Evolutionary conservation across 2,113 vertebrate genomes (phyloP).

Genomic region (Passer domesticus): DNA sequence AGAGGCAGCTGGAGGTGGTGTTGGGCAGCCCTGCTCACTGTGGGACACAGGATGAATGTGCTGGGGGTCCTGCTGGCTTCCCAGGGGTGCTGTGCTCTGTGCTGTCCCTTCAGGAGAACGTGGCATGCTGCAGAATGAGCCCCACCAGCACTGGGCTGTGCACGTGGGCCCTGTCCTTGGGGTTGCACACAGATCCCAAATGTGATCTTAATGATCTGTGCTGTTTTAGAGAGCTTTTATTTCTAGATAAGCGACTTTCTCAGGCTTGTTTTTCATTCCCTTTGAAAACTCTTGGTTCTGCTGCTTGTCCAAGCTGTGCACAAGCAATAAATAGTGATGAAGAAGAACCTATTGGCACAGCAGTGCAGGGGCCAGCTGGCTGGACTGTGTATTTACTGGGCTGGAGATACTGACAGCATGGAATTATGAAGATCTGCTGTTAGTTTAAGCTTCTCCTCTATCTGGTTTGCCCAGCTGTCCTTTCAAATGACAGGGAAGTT

Average conservation of each 20-base stretch:
- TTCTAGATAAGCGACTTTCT: not conserved
- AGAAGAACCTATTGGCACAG: not conserved
- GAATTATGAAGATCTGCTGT: not conserved
- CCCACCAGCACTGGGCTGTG: not conserved
- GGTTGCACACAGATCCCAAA: not conserved
- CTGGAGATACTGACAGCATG: not conserved
- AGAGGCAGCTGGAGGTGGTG: not conserved
- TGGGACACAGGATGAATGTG: rapidly evolving
- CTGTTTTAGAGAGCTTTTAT: not conserved
- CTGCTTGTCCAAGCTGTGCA: not conserved
- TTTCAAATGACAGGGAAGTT: not conserved
- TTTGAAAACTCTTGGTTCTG: not conserved
- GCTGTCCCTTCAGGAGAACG: not conserved
- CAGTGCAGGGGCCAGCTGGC: not conserved
- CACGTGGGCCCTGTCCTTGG: not conserved
- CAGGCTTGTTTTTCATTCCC: not conserved
- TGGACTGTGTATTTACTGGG: not conserved
- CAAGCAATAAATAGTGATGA: not conserved
- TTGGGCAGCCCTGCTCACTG: not conserved
- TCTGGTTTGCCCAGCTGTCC: not conserved
- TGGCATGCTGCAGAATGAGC: not conserved
- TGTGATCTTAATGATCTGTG: rapidly evolving
- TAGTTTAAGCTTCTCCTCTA: not conserved
- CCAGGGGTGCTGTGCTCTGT: not conserved
- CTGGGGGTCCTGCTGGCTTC: not conserved